Conservation (phyloP, 2,797 vertebrate genomes). For the Esox masquinongy region DNA sequence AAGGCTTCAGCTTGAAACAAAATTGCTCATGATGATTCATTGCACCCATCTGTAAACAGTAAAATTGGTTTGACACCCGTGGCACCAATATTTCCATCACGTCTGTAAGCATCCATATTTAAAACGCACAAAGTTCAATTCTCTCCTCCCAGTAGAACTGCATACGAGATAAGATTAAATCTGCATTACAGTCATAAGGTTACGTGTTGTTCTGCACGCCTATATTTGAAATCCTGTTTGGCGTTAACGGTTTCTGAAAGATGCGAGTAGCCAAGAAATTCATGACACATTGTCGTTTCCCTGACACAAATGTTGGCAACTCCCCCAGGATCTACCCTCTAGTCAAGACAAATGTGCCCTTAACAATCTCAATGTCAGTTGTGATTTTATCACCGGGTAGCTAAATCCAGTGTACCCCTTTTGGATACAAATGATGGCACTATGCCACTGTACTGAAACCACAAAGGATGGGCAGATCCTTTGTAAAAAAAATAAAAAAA, state of each 20-base stretch:
- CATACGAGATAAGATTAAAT: not conserved
- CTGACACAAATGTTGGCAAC: constrained; percentile 56
- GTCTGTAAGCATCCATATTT: constrained; percentile 44
- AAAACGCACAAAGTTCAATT: constrained; percentile 52
- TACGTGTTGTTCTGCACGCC: not conserved
- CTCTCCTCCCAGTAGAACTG: constrained; percentile 32
- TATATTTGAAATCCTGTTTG: constrained; percentile 1
- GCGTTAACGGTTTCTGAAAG: constrained; percentile 46
- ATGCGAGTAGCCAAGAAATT: constrained; percentile 66
- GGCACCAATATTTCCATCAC: constrained; percentile 56
- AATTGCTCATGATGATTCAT: constrained; percentile 69
- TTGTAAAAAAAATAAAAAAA: not conserved
- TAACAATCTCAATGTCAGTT: constrained; percentile 66
- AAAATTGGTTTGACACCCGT: constrained; percentile 72
- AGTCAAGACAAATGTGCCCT: constrained; percentile 69
- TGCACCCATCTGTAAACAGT: constrained; percentile 63
- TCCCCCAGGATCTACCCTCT: constrained; percentile 62
- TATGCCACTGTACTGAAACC: not conserved
- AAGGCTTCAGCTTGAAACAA: constrained; percentile 55
- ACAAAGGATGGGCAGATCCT: not conserved
- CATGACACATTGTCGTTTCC: constrained; percentile 63
- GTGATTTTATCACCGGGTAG: constrained; percentile 72
- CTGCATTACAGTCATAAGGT: not conserved
- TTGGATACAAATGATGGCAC: constrained; percentile 53
- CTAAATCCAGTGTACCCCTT: constrained; percentile 49